phyloP scores from a whole-genome alignment of 2,113 vertebrate species.

The Vidua macroura region DNA sequence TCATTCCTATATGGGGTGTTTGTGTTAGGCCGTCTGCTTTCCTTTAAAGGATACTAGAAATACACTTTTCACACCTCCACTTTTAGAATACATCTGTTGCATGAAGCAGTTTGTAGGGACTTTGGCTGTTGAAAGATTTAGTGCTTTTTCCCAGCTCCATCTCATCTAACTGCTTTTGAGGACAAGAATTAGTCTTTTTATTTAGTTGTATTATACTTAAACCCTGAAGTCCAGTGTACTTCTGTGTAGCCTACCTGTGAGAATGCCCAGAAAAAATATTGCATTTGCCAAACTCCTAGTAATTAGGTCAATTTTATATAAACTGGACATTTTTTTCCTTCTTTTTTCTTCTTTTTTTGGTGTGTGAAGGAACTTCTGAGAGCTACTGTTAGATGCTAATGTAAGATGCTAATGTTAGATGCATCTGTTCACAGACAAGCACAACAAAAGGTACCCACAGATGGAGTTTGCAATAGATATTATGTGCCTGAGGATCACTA shows the following conservation, averaged over 20 bases:
- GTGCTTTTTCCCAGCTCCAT: neutral
- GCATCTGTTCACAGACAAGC: neutral
- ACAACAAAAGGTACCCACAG: neutral
- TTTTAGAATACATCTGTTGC: constrained; percentile 44
- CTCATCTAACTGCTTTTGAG: neutral
- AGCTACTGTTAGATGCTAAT: neutral
- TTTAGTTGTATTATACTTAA: neutral
- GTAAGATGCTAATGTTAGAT: neutral
- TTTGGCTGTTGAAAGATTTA: neutral
- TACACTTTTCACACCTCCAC: constrained; percentile 13
- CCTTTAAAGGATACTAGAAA: constrained; percentile 10
- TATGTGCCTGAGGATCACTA: neutral
- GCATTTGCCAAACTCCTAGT: neutral
- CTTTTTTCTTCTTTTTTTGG: neutral
- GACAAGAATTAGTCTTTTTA: neutral
- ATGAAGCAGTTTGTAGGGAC: neutral
- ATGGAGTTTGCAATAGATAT: neutral
- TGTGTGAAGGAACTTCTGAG: neutral
- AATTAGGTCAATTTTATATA: neutral
- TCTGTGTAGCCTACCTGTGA: neutral
- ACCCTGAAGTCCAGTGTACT: neutral
- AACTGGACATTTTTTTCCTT: neutral
- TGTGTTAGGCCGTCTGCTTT: neutral
- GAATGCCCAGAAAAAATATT: neutral
- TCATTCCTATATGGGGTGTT: neutral